Evolutionary conservation across 2,113 vertebrate genomes (phyloP), one percentile per base, ranked within the genome.

Genomic region (Colinus virginianus): DNA sequence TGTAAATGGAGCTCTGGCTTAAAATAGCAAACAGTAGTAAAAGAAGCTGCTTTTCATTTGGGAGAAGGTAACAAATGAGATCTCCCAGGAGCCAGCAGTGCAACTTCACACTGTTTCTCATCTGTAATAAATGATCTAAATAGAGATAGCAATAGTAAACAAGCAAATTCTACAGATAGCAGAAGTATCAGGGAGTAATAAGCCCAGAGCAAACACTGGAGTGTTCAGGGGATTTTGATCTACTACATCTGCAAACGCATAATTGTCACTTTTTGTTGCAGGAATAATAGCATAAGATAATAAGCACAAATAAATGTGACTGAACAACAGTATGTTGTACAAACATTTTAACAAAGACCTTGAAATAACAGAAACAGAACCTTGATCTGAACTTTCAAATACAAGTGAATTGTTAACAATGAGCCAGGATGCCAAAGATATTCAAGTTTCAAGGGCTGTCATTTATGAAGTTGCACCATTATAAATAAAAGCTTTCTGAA

Each of bases 141-240:
- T 83, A 88, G 94, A 88, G 90, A 89, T 88, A 93, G 70, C 78
- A 84, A 59, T 32, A 72, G 43, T 71, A 88, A 92, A 88, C 88
- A 91, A 95, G 88, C 49, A 92, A 94, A 94, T 80, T 80, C 85
- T 79, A 78, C 77, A 72, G 88, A 89, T 90, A 93, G 89, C 68
- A 78, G 28, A 86, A 94, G 91, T 78, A 76, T 90, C 78, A 30
- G 32, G 71, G 84, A 95, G 80, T 90, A 90, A 96, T 72, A 91
- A 96, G 89, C 88, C 88, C 96, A 96, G 69, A 93, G 63, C 87
- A 95, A 93, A 95, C 86, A 78, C 56, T 19, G 40, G 87, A 72
- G 80, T 8, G 36, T 85, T 77, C 12, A 49, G 95, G 81, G 82
- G 72, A 26, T 78, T 72, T 78, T 76, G 84, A 94, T 90, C 74